Percentiles rank a stretch among this genome's conserved stretches.
These are phyloP conservation scores for Temnopleurus reevesii DNA, from an alignment of 53 echinoderm and acorn worm species.

Conservation along the genomic window DNA sequence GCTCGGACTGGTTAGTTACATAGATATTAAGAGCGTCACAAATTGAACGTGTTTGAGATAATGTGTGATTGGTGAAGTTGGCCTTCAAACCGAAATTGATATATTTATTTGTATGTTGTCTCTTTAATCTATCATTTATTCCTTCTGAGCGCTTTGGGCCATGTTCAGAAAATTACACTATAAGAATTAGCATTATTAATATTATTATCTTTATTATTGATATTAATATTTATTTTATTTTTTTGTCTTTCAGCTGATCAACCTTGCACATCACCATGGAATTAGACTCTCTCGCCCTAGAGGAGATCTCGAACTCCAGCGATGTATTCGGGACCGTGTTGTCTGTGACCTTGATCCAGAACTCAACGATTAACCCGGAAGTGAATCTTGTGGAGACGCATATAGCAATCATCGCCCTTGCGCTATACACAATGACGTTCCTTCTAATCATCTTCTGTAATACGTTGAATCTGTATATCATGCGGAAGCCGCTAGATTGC, in stretches of 20 bases:
- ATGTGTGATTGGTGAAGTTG: too few species aligned
- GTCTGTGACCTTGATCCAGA: background rate
- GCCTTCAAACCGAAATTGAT: too few species aligned
- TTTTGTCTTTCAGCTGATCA: background rate
- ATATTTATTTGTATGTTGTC: too few species aligned
- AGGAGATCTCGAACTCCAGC: background rate
- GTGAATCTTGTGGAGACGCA: conserved; percentile 5
- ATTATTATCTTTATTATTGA: too few species aligned
- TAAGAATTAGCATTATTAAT: too few species aligned
- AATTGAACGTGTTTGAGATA: too few species aligned
- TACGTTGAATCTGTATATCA: conserved; percentile 35
- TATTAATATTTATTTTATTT: too few species aligned
- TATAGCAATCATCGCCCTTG: conserved; percentile 37
- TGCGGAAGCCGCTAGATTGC: conserved; percentile 50
- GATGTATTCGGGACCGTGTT: background rate
- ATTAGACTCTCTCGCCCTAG: background rate
- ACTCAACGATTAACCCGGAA: background rate
- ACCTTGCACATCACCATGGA: background rate
- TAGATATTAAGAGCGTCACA: too few species aligned
- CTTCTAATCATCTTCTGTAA: conserved; percentile 36
- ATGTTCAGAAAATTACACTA: too few species aligned
- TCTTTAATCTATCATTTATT: too few species aligned
- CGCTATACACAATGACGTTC: background rate
- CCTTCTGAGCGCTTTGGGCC: too few species aligned
- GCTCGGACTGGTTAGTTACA: too few species aligned